phyloP scores from a whole-genome alignment of 2,888 invertebrate genomes.

The Hypolimnas misippus region DNA sequence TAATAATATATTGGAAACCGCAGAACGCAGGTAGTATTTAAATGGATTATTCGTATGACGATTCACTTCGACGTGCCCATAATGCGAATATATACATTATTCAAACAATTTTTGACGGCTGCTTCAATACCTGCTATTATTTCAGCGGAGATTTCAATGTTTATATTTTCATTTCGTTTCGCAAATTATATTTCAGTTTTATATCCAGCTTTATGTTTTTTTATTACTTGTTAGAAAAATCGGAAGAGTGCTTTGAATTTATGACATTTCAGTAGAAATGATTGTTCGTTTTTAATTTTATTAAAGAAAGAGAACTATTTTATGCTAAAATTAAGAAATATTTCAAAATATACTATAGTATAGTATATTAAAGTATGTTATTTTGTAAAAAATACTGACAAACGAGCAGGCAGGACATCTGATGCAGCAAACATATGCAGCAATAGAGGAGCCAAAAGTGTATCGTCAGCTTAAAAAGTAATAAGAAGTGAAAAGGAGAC shows the following conservation, averaged over 20 bases:
- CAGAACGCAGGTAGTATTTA: constrained; percentile 52
- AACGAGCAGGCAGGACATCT: too few species aligned
- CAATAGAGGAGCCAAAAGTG: too few species aligned
- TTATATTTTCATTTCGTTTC: constrained; percentile 32
- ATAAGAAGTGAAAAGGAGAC: too few species aligned
- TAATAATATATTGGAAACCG: neutral
- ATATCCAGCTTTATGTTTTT: constrained; percentile 3
- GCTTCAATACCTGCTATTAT: constrained; percentile 42
- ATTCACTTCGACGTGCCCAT: constrained; percentile 39
- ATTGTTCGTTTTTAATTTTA: too few species aligned
- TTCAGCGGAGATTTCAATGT: constrained; percentile 38
- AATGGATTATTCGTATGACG: constrained; percentile 52
- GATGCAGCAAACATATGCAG: too few species aligned
- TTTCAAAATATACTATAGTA: too few species aligned
- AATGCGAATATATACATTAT: constrained; percentile 52
- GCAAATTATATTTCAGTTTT: constrained; percentile 31
- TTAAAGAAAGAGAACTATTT: too few species aligned
- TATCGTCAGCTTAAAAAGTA: too few species aligned
- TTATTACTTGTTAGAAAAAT: neutral
- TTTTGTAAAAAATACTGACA: too few species aligned
- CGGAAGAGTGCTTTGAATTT: neutral
- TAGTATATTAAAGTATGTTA: too few species aligned
- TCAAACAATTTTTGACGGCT: constrained; percentile 53
- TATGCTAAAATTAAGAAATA: too few species aligned
- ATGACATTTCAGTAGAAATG: too few species aligned